Evolutionary conservation across 2,797 vertebrate species (phyloP).

Genomic region (Ctenosaura bakeri): DNA sequence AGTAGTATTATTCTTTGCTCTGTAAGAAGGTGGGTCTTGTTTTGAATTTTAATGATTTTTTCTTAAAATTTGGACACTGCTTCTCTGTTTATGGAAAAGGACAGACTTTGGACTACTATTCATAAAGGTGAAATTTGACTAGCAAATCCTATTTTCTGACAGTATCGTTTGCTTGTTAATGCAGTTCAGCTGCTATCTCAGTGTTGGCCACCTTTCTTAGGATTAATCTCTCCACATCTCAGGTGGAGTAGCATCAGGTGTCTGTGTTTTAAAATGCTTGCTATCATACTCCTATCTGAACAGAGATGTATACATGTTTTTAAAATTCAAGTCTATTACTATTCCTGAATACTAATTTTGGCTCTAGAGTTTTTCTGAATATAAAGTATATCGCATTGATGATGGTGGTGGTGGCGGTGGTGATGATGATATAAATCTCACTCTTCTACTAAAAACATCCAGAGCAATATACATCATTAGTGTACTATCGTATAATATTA

Average conservation of each 20-base stretch:
- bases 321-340: neutral
- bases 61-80: conserved; percentile 47
- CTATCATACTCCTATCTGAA: neutral
- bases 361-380: neutral
- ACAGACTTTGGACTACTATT: conserved; percentile 30
- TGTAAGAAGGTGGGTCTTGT: conserved; percentile 50
- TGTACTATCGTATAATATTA: neutral
- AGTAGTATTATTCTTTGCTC: conserved; percentile 45
- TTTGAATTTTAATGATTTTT: conserved; percentile 66
- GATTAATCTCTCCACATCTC: neutral
- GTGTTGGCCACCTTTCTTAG: neutral
- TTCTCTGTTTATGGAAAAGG: conserved; percentile 55
- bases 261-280: conserved; percentile 20
- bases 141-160: neutral
- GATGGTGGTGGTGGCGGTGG: neutral
- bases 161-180: neutral
- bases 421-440: neutral
- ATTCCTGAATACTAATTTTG: neutral
- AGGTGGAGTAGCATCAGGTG: conserved; percentile 14
- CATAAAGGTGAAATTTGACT: conserved; percentile 10
- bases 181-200: neutral
- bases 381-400: neutral
- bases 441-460: neutral
- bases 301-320: neutral
- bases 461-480: neutral